A percentile compares a stretch with the other conserved stretches of the same genome.
Conservation (phyloP, 2,888 invertebrate genomes). For the Perizoma affinitatum region DNA sequence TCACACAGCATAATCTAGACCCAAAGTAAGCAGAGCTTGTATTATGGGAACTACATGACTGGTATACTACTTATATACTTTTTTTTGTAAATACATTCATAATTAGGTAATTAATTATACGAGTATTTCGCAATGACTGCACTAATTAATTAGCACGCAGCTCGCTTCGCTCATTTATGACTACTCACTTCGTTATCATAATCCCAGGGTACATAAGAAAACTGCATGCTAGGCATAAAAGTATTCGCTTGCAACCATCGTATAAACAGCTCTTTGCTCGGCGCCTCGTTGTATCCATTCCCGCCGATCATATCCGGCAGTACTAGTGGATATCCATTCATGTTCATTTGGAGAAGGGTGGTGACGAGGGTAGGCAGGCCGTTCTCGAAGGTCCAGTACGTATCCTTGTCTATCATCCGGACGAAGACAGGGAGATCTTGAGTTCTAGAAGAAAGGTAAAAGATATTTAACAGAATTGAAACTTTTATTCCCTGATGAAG, state of each 20-base stretch:
- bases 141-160: too few species aligned
- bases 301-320: constrained; percentile 91
- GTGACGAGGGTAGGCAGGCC: constrained; percentile 90
- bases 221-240: constrained; percentile 91
- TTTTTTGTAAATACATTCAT: too few species aligned
- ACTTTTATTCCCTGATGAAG: neutral
- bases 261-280: constrained; percentile 86
- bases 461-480: too few species aligned
- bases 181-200: constrained; percentile 81
- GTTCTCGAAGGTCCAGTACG: constrained; percentile 86
- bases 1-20: too few species aligned
- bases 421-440: constrained; percentile 88
- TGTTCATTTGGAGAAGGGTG: constrained; percentile 85
- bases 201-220: constrained; percentile 91
- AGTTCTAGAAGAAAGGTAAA: constrained; percentile 64
- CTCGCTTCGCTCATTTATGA: too few species aligned
- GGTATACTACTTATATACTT: too few species aligned
- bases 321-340: constrained; percentile 88
- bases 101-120: too few species aligned
- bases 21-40: too few species aligned
- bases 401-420: constrained; percentile 90
- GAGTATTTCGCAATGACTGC: too few species aligned
- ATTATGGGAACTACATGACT: too few species aligned
- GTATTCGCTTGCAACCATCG: constrained; percentile 90
- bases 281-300: constrained; percentile 78